Evolutionary conservation across 2,888 invertebrate genomes (phyloP).

Genomic region (Carpatolechia fugitivella): DNA sequence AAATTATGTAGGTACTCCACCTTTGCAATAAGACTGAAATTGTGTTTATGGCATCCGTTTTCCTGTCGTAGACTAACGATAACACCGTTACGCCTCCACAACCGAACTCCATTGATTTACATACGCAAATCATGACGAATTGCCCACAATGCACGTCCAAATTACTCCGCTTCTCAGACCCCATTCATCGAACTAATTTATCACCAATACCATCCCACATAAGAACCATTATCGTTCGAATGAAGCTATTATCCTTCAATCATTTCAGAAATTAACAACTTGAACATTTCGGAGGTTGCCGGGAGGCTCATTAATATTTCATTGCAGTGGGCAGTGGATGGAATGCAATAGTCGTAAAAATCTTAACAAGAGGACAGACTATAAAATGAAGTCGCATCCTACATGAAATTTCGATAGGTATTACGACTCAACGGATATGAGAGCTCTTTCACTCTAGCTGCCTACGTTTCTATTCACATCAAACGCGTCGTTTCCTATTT

Average conservation of each 20-base stretch:
- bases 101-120: conserved; percentile 75
- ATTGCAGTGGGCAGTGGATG: conserved; percentile 30
- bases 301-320: conserved; percentile 35
- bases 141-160: conserved; percentile 66
- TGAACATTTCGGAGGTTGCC: conserved; percentile 30
- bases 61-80: conserved; percentile 73
- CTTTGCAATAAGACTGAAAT: conserved; percentile 60
- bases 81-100: conserved; percentile 74
- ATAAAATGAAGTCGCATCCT: conserved; percentile 25
- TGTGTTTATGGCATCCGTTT: conserved; percentile 77
- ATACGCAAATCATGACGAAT: conserved; percentile 78
- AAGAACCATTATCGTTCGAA: conserved; percentile 36
- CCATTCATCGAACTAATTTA: conserved; percentile 34
- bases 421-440: conserved; percentile 9
- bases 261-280: conserved; percentile 31
- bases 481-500: conserved; percentile 42
- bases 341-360: conserved; percentile 33
- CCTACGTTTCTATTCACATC: conserved; percentile 38
- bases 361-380: conserved; percentile 22
- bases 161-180: conserved; percentile 46
- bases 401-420: conserved; percentile 16
- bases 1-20: conserved; percentile 20
- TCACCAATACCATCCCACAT: conserved; percentile 37
- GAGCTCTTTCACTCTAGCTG: conserved; percentile 19
- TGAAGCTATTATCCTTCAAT: conserved; percentile 36